A percentile compares a stretch with the other conserved stretches of the same genome.
phyloP scores from a whole-genome alignment of 2,888 invertebrate species.

The Nebria brevicollis region DNA sequence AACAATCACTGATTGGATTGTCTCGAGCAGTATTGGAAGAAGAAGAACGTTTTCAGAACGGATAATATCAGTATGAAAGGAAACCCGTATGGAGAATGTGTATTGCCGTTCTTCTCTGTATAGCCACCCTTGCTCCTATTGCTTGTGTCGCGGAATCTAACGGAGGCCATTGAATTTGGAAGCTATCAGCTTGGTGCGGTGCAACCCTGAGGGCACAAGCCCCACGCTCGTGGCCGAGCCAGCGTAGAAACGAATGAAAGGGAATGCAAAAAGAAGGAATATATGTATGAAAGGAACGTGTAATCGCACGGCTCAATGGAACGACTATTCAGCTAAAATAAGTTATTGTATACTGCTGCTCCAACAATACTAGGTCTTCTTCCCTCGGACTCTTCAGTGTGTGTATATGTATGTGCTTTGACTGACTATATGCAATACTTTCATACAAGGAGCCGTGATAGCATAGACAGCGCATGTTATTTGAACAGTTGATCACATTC shows the following conservation, averaged over 20 bases:
- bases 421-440: no score
- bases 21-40: background rate
- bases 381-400: no score
- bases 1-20: background rate
- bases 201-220: conserved; percentile 12
- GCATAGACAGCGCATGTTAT: background rate
- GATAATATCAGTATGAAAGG: conserved; percentile 11
- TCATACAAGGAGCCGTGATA: background rate
- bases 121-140: background rate
- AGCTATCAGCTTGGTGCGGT: conserved; percentile 17
- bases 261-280: conserved; percentile 45
- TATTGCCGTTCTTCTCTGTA: conserved; percentile 31
- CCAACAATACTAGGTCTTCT: conserved; percentile 30
- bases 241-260: conserved; percentile 31
- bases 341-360: conserved; percentile 39
- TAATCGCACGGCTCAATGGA: conserved; percentile 46
- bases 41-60: conserved; percentile 30
- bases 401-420: no score
- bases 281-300: conserved; percentile 38
- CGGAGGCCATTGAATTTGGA: conserved; percentile 36
- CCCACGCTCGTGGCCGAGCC: conserved; percentile 13
- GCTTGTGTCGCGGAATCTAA: conserved; percentile 18
- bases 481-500: background rate
- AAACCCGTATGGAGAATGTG: conserved; percentile 37
- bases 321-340: conserved; percentile 46